phyloP scores from a whole-genome alignment of 2,797 vertebrate genomes.

The Pyrocephalus nanus region DNA sequence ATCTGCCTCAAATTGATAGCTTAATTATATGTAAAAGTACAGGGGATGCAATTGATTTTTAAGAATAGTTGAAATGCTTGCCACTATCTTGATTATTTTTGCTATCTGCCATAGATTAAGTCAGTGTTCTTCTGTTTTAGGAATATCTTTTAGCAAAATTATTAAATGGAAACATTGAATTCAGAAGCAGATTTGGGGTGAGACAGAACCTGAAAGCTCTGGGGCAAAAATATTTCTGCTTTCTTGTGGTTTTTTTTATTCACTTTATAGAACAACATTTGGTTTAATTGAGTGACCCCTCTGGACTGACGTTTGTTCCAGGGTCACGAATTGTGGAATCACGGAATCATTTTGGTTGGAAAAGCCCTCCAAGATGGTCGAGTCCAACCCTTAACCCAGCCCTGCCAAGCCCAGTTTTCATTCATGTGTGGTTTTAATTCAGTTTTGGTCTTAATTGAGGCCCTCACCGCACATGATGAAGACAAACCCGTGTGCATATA shows the following conservation, averaged over 20 bases:
- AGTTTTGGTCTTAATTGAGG: constrained; percentile 36
- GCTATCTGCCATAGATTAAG: neutral
- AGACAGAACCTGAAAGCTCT: neutral
- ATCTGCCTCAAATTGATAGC: neutral
- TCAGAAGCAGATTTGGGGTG: neutral
- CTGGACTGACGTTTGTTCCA: constrained; percentile 32
- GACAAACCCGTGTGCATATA: neutral
- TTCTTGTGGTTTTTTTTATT: neutral
- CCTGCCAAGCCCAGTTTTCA: neutral
- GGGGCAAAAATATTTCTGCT: neutral
- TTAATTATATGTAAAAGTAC: neutral
- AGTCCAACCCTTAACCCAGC: neutral
- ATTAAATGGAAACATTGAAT: neutral
- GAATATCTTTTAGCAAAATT: neutral
- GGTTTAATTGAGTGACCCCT: neutral
- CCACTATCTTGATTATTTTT: neutral
- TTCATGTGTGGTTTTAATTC: neutral
- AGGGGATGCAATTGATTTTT: neutral
- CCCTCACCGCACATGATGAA: neutral
- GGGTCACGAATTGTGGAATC: neutral
- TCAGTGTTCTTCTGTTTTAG: neutral
- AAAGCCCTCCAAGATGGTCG: neutral
- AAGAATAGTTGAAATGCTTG: neutral
- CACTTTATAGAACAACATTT: neutral
- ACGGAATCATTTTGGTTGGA: neutral